Conservation (phyloP, 2,113 vertebrate genomes). For the Chaetodon auriga region DNA sequence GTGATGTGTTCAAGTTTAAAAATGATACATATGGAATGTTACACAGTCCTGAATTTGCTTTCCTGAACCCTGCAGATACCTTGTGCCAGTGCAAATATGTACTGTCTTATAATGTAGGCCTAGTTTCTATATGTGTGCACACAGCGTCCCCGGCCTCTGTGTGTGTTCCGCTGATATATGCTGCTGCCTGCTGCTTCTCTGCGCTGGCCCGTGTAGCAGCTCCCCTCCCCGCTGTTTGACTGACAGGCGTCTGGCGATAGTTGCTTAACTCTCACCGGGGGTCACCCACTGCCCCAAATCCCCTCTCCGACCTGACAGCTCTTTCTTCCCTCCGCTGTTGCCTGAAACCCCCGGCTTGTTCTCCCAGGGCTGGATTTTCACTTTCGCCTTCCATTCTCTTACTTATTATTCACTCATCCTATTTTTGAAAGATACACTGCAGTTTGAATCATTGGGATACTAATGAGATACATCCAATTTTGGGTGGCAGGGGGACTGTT, state of each 20-base stretch:
- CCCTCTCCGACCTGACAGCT: slow-evolving; percentile 55
- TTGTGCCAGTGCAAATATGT: slow-evolving; percentile 38
- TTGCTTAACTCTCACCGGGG: slow-evolving; percentile 83
- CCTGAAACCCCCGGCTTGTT: neutral
- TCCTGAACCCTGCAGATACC: slow-evolving; percentile 7
- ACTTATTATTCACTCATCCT: neutral
- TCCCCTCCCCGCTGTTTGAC: slow-evolving; percentile 85
- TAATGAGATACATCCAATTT: neutral
- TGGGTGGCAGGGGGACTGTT: neutral
- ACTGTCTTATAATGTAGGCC: neutral
- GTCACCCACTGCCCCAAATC: slow-evolving; percentile 42
- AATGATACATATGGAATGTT: slow-evolving; percentile 4
- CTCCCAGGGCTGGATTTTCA: slow-evolving; percentile 8
- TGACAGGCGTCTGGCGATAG: slow-evolving; percentile 83
- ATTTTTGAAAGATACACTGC: neutral
- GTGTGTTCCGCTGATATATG: slow-evolving; percentile 90
- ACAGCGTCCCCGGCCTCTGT: slow-evolving; percentile 28
- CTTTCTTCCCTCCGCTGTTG: slow-evolving; percentile 46
- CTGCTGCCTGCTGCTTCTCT: slow-evolving; percentile 82
- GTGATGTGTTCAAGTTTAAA: neutral
- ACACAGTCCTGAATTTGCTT: neutral
- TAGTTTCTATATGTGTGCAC: slow-evolving; percentile 23
- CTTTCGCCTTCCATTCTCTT: neutral
- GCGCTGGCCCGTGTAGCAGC: slow-evolving; percentile 80
- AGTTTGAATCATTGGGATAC: neutral